These are phyloP conservation scores for Nothoprocta pentlandii DNA, from an alignment of 2,113 vertebrate species.

Conservation along the genomic window DNA sequence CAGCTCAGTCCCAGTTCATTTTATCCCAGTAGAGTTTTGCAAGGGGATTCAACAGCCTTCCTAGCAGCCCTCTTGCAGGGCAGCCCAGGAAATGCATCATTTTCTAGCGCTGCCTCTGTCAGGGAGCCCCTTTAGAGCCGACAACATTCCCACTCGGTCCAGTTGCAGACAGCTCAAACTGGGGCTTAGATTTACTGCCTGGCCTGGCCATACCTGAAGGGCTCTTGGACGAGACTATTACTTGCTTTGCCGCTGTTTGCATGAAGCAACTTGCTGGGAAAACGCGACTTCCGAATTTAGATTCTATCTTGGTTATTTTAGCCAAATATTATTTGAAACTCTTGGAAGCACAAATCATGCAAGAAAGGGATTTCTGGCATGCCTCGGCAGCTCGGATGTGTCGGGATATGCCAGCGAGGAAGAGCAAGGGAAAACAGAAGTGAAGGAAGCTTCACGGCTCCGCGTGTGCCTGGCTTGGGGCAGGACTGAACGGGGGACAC, in stretches of 20 bases:
- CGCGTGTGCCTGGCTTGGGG: neutral
- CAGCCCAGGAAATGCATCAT: neutral
- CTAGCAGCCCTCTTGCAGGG: neutral
- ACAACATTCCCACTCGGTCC: neutral
- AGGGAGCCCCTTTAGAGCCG: neutral
- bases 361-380: neutral
- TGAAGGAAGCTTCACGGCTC: neutral
- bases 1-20: neutral
- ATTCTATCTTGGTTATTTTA: neutral
- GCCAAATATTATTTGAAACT: neutral
- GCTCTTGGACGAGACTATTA: neutral
- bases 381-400: neutral
- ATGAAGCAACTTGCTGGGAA: neutral
- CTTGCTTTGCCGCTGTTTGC: neutral
- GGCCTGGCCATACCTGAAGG: neutral
- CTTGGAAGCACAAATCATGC: constrained; percentile 44
- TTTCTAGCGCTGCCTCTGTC: neutral
- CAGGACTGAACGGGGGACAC: neutral
- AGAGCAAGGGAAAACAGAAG: neutral
- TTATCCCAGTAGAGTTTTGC: neutral
- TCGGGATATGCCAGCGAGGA: neutral
- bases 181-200: neutral
- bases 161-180: neutral
- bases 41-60: neutral
- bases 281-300: neutral